Conservation (phyloP, 2,113 vertebrate genomes). For the Spea multiplicata region DNA sequence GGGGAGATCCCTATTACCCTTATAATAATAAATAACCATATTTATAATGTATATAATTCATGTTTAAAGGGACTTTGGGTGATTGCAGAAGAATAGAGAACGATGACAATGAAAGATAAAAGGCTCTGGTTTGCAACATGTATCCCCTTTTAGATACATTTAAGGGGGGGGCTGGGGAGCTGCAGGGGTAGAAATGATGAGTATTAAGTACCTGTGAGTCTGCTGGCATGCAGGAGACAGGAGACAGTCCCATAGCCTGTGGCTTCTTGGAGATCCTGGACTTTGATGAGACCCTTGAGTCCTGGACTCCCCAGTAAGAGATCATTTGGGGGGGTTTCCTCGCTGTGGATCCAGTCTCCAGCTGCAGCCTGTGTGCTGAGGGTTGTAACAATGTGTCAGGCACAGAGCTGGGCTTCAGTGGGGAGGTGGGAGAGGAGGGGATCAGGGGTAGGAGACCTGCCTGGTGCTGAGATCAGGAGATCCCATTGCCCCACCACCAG, state of each 20-base stretch:
- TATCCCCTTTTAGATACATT: too few relatives aligned
- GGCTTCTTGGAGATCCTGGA: neutral
- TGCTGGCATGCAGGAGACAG: neutral
- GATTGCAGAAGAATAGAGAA: too few relatives aligned
- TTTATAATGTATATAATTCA: too few relatives aligned
- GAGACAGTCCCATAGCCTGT: neutral
- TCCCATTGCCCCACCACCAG: neutral
- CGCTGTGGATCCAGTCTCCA: slow-evolving; percentile 50
- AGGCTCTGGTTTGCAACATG: too few relatives aligned
- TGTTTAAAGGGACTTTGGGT: too few relatives aligned
- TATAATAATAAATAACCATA: too few relatives aligned
- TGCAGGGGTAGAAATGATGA: neutral
- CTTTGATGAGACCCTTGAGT: neutral
- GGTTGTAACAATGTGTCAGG: slow-evolving; percentile 7
- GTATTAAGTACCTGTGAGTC: slow-evolving; percentile 20
- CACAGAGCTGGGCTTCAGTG: neutral
- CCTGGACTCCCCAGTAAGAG: slow-evolving; percentile 17
- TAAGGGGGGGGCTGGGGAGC: too few relatives aligned
- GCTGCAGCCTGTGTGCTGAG: slow-evolving; percentile 36
- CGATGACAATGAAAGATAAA: too few relatives aligned
- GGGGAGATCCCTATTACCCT: too few relatives aligned
- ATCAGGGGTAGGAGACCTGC: neutral
- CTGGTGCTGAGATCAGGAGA: neutral
- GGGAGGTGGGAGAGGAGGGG: neutral
- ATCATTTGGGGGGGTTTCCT: slow-evolving; percentile 41